Evolutionary conservation across 1,140 invertebrate genomes (phyloP), one percentile per base, ranked within the genome.

Genomic region (Phocides pigmalion): DNA sequence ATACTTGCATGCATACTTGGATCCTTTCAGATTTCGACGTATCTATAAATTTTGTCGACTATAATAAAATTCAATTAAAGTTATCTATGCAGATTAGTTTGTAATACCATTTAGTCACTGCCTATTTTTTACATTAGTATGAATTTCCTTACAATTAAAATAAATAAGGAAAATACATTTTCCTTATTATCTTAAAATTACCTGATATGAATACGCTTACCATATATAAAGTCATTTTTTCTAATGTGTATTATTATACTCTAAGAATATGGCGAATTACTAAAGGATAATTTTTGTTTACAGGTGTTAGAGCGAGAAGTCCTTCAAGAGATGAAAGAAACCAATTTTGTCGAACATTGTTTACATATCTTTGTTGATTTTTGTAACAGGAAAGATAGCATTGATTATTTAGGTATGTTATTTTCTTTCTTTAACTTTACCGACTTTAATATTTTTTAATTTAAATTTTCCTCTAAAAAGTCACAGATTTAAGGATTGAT

Each of bases 341-440:
- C 73, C 4, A 70, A 81, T 41, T 86, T 87, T 54, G 22, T 86
- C 0, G 81, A 88, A 35, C 74, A 75, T 17, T 86, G 81, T 64
- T 62, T 87, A 5, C 76, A 87, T 37, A 79, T 88, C 62, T 67
- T 90, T 3, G 69, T 86, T 1, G 80, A 86, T 4, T 90, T 87
- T 61, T 84, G 74, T 50, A 81, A 79, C 19, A 68, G 73, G 19
- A 80, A 71, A 56, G 66, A 82, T 42, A 74, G 76, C 47, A 69
- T 80, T 66, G 66, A 68, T 44, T 67, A 44, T 65, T 62, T 88
- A n/a, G 79, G 87, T 90, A 64, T 78, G 82, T 35, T 47, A 15
- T 16, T 58, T 58, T 15, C n/a, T 17, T 56, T 4, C 1, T 17
- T 56, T 11, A 11, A 39, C 1, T 2, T 50, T 20, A 39, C 49